These are phyloP conservation scores for Drosophila tani DNA, from an alignment of 1,140 invertebrate species.

Conservation along the genomic window DNA sequence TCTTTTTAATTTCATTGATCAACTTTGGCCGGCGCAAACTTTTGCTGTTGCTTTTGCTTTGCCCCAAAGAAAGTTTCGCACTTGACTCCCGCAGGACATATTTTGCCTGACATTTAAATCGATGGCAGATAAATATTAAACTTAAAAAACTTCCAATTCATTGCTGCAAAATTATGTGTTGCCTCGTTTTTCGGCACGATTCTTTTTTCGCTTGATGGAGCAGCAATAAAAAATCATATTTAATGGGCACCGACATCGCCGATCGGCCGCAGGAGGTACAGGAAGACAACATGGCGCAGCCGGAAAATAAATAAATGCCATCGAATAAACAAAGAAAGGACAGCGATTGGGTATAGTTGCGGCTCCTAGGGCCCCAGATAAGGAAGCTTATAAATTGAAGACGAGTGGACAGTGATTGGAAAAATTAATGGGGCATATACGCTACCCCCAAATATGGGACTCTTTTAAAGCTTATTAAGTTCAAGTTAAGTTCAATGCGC, in stretches of 20 bases:
- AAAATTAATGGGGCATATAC: constrained; percentile 49
- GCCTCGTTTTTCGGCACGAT: constrained; percentile 42
- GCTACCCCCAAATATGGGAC: not conserved
- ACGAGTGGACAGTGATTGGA: constrained; percentile 45
- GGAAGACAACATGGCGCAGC: constrained; percentile 18
- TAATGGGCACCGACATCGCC: constrained; percentile 37
- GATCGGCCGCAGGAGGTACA: constrained; percentile 16
- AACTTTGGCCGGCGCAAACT: constrained; percentile 54
- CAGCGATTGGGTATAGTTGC: constrained; percentile 34
- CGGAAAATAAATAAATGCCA: constrained; percentile 55
- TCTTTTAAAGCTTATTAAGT: not conserved
- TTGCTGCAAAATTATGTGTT: constrained; percentile 73
- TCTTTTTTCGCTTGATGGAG: constrained; percentile 30
- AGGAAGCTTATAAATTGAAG: constrained; percentile 49
- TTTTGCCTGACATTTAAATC: constrained; percentile 76
- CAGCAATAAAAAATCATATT: constrained; percentile 60
- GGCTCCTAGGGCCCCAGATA: constrained; percentile 17
- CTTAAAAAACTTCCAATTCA: constrained; percentile 66
- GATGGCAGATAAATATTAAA: constrained; percentile 78
- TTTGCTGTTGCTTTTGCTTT: constrained; percentile 19
- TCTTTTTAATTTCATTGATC: constrained; percentile 84
- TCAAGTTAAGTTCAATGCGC: not conserved
- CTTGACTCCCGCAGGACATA: constrained; percentile 72
- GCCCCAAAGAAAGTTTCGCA: constrained; percentile 69
- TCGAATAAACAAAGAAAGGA: constrained; percentile 41